phyloP scores from a whole-genome alignment of 2,888 invertebrate species.

The Epicampocera succincta region DNA sequence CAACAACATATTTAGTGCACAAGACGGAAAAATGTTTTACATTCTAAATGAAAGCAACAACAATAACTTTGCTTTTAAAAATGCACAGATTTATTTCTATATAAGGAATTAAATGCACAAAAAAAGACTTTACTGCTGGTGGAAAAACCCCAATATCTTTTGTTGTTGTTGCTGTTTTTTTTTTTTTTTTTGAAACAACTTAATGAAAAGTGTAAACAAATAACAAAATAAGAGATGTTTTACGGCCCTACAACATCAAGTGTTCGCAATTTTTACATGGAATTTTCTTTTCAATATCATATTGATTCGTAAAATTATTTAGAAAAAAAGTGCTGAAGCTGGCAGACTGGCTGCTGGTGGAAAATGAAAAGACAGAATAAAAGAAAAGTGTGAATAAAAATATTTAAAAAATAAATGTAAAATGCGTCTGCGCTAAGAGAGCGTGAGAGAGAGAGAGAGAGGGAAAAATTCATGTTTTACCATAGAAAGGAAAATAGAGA shows the following conservation, averaged over 20 bases:
- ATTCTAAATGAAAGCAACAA: neutral
- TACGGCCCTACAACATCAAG: neutral
- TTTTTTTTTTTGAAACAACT: neutral
- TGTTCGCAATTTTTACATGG: slow-evolving; percentile 29
- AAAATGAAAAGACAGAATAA: slow-evolving; percentile 57
- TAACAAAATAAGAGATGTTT: neutral
- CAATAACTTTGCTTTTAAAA: neutral
- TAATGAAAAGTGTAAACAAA: slow-evolving; percentile 60
- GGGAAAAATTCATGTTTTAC: neutral
- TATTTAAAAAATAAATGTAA: slow-evolving; percentile 21
- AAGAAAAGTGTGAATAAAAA: slow-evolving; percentile 49
- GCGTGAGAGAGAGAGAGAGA: slow-evolving; percentile 4
- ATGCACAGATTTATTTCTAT: slow-evolving; percentile 28
- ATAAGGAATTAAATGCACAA: slow-evolving; percentile 13
- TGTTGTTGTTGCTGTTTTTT: no score
- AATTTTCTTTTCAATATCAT: slow-evolving; percentile 53
- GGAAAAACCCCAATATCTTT: slow-evolving; percentile 5
- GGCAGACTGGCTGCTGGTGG: slow-evolving; percentile 56
- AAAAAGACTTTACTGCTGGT: slow-evolving; percentile 13
- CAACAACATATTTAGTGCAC: slow-evolving; percentile 42
- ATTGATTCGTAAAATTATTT: slow-evolving; percentile 5
- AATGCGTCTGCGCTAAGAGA: slow-evolving; percentile 55
- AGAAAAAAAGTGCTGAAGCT: slow-evolving; percentile 42
- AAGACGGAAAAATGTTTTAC: neutral
- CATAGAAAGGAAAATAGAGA: neutral